Percentiles rank a stretch among this genome's conserved stretches.
Evolutionary conservation across 2,888 invertebrate genomes (phyloP).

Genomic region (Eumacrocentrus americanus): DNA sequence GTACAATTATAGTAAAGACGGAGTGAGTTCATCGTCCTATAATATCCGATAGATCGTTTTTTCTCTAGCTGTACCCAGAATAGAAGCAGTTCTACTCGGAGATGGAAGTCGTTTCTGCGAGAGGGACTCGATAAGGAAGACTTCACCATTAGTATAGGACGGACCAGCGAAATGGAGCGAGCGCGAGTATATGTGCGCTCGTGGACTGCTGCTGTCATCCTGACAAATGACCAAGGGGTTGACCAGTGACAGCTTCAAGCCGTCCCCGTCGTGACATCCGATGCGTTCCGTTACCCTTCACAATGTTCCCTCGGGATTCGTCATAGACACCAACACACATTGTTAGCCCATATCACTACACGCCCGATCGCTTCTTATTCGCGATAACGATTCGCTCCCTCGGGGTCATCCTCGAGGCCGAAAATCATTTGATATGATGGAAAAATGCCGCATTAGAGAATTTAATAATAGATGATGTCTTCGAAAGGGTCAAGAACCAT

Average conservation of each 20-base stretch:
- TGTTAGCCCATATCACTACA: slow-evolving; percentile 16
- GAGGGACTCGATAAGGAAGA: slow-evolving; percentile 37
- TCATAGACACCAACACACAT: slow-evolving; percentile 33
- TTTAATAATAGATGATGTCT: too few relatives aligned
- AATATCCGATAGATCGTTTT: not conserved
- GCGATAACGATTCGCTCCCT: not conserved
- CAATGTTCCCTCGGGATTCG: slow-evolving; percentile 33
- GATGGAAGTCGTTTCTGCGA: slow-evolving; percentile 21
- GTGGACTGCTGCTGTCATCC: slow-evolving; percentile 51
- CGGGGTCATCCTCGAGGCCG: too few relatives aligned
- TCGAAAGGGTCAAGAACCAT: too few relatives aligned
- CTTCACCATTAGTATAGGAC: slow-evolving; percentile 25
- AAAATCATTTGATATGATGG: too few relatives aligned
- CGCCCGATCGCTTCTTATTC: too few relatives aligned
- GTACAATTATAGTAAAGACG: too few relatives aligned
- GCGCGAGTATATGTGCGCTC: slow-evolving; percentile 19
- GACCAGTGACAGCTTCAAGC: slow-evolving; percentile 55
- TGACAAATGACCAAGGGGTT: slow-evolving; percentile 58
- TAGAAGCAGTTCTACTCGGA: too few relatives aligned
- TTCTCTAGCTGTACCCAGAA: too few relatives aligned
- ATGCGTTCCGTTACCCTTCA: slow-evolving; percentile 37
- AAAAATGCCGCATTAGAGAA: too few relatives aligned
- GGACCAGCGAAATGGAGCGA: slow-evolving; percentile 13
- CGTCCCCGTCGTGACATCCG: slow-evolving; percentile 46
- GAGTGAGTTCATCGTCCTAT: not conserved